phyloP scores from a whole-genome alignment of 2,888 invertebrate genomes.

The Perizoma affinitatum region DNA sequence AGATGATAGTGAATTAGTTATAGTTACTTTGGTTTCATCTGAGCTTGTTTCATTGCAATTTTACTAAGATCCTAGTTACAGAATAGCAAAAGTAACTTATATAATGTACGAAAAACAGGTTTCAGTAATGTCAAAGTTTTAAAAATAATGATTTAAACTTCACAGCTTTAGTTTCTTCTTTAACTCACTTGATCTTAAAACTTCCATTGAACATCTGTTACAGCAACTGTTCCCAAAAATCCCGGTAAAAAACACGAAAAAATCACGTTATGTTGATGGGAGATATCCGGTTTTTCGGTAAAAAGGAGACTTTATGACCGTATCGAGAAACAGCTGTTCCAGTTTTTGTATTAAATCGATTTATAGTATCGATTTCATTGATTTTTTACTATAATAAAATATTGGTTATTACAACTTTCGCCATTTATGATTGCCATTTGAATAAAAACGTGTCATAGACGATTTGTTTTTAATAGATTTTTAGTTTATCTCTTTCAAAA shows the following conservation, averaged over 20 bases:
- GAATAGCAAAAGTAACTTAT: no score
- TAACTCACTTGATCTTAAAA: slow-evolving; percentile 26
- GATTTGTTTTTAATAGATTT: no score
- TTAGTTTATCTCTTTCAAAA: no score
- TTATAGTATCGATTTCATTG: slow-evolving; percentile 46
- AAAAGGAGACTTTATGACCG: slow-evolving; percentile 50
- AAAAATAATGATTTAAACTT: no score
- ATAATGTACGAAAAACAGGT: no score
- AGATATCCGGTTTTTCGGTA: slow-evolving; percentile 50
- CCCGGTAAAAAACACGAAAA: slow-evolving; percentile 44
- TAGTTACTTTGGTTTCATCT: no score
- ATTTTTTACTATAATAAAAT: slow-evolving; percentile 30
- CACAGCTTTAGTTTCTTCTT: slow-evolving; percentile 3
- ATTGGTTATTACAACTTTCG: slow-evolving; percentile 32
- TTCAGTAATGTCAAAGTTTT: no score
- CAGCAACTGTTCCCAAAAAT: slow-evolving; percentile 42
- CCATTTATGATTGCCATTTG: neutral
- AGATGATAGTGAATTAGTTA: no score
- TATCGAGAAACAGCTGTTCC: slow-evolving; percentile 50
- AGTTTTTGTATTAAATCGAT: slow-evolving; percentile 48
- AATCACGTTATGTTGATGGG: slow-evolving; percentile 46
- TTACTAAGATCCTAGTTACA: no score
- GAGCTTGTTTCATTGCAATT: no score
- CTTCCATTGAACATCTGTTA: slow-evolving; percentile 36
- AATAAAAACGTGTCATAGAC: neutral